phyloP scores from a whole-genome alignment of 2,797 vertebrate genomes.

The Rhodeus uyekii region DNA sequence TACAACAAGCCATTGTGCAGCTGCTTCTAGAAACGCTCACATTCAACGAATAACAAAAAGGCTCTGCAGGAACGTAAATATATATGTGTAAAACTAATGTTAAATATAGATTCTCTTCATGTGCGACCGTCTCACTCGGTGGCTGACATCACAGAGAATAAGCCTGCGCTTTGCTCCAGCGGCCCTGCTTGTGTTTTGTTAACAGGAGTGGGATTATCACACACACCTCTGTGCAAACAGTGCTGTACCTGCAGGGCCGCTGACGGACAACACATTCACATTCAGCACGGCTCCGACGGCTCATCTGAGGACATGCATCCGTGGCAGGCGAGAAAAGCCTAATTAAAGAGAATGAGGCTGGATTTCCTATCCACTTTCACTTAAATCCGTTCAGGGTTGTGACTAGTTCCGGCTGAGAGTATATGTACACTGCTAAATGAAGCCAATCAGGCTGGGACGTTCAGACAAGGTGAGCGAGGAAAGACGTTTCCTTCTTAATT shows the following conservation, averaged over 20 bases:
- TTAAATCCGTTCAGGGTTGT: slow-evolving; percentile 2
- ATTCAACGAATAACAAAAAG: background rate
- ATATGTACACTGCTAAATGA: background rate
- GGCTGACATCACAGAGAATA: slow-evolving; percentile 3
- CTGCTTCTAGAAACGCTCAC: background rate
- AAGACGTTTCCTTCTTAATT: background rate
- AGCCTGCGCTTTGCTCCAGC: slow-evolving; percentile 35
- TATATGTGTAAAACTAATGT: background rate
- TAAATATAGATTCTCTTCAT: slow-evolving; percentile 25
- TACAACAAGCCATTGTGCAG: background rate
- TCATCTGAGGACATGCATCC: background rate
- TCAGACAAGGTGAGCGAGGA: slow-evolving; percentile 2
- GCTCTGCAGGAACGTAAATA: background rate
- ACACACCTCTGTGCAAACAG: slow-evolving; percentile 1
- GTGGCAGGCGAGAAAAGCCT: background rate
- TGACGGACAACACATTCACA: background rate
- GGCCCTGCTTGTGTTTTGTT: slow-evolving; percentile 40
- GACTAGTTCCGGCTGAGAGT: slow-evolving; percentile 3
- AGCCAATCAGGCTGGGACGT: slow-evolving; percentile 4
- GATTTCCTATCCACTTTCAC: background rate
- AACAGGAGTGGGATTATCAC: slow-evolving; percentile 39
- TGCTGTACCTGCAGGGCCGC: slow-evolving; percentile 17
- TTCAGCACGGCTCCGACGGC: background rate
- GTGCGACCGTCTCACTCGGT: slow-evolving; percentile 15
- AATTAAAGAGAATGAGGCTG: slow-evolving; percentile 11